Evolutionary conservation across 1,140 invertebrate genomes (phyloP).

Genomic region (Varroa destructor): DNA sequence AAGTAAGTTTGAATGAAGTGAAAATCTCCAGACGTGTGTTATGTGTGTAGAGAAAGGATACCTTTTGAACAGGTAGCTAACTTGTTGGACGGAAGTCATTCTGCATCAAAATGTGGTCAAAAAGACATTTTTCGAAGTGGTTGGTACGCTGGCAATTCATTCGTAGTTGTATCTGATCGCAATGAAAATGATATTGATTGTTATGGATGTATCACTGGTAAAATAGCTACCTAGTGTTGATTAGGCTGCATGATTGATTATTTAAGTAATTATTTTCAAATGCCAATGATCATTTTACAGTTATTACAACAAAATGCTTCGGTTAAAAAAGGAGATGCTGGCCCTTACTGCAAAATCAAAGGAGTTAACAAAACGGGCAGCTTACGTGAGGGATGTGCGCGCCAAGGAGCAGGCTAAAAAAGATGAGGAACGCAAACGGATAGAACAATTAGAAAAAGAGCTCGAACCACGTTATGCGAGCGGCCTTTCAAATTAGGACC

Average conservation of each 20-base stretch:
- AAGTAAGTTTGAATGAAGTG: neutral
- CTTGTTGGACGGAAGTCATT: neutral
- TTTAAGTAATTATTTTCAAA: too few species aligned
- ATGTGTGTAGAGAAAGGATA: neutral
- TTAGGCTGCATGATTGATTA: too few species aligned
- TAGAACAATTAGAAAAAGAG: slow-evolving; percentile 5
- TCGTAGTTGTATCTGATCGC: too few species aligned
- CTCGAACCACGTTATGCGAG: slow-evolving; percentile 10
- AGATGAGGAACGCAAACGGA: slow-evolving; percentile 9
- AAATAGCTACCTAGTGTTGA: too few species aligned
- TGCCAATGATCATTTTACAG: neutral
- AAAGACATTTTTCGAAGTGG: neutral
- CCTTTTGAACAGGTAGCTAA: neutral
- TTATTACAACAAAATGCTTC: neutral
- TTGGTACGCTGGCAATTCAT: too few species aligned
- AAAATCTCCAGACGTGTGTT: neutral
- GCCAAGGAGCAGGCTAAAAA: slow-evolving; percentile 14
- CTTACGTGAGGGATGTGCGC: slow-evolving; percentile 3
- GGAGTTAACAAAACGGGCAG: slow-evolving; percentile 2
- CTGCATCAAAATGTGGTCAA: neutral
- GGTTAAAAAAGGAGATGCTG: slow-evolving; percentile 9
- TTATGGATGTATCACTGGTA: too few species aligned
- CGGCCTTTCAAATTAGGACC: too few species aligned
- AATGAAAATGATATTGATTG: too few species aligned
- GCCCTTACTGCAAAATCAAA: neutral